These are phyloP conservation scores for Aspidapion aeneum DNA, from an alignment of 2,888 invertebrate genomes.

Conservation along the genomic window DNA sequence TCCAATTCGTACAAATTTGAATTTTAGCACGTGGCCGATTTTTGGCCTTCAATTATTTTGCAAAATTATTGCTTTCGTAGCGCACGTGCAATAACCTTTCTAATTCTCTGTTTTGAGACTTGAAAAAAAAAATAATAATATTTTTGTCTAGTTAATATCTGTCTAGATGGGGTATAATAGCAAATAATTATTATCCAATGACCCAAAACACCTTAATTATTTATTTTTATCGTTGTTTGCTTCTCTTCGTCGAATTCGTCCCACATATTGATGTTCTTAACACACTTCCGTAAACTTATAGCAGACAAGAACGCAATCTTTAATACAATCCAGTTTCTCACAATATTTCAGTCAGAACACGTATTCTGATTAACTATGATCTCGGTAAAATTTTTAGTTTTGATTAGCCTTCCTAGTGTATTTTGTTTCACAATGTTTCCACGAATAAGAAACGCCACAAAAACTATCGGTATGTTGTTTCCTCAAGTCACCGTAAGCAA, in stretches of 20 bases:
- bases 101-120: too few species aligned
- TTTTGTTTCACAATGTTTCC: not conserved
- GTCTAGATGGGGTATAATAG: too few species aligned
- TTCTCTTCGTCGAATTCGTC: not conserved
- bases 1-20: too few species aligned
- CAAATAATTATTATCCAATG: too few species aligned
- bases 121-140: too few species aligned
- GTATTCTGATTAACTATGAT: not conserved
- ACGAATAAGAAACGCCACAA: not conserved
- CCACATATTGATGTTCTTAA: not conserved
- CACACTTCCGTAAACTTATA: not conserved
- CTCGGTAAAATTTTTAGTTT: not conserved
- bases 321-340: not conserved
- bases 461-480: not conserved
- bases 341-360: not conserved
- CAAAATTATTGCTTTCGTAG: too few species aligned
- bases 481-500: constrained; percentile 40
- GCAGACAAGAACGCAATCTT: not conserved
- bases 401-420: not conserved
- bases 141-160: too few species aligned
- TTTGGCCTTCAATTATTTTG: too few species aligned
- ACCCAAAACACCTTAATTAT: not conserved
- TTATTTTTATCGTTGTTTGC: not conserved
- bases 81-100: too few species aligned
- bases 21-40: too few species aligned